phyloP scores from a whole-genome alignment of 2,888 invertebrate genomes.

The Hypomecis atomaria region DNA sequence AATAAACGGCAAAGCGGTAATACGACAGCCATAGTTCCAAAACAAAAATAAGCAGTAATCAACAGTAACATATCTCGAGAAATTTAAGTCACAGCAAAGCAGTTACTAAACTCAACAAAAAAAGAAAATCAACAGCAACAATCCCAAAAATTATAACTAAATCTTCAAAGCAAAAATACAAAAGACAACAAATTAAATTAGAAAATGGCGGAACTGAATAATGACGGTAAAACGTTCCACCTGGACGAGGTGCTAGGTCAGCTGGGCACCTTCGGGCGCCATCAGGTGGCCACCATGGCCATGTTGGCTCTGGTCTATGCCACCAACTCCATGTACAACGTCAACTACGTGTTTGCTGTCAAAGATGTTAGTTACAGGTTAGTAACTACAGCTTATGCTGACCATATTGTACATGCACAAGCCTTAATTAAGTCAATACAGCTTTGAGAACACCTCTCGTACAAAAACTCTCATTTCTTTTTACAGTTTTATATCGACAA shows the following conservation, averaged over 20 bases:
- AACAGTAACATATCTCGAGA: too few relatives aligned
- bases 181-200: background rate
- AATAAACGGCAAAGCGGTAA: too few relatives aligned
- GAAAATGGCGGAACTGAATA: constrained; percentile 43
- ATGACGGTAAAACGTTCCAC: constrained; percentile 54
- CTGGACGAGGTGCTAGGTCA: constrained; percentile 72
- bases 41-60: too few relatives aligned
- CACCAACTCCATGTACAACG: constrained; percentile 79
- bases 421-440: background rate
- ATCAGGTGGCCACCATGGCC: constrained; percentile 71
- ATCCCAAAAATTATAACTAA: background rate
- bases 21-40: too few relatives aligned
- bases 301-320: constrained; percentile 77
- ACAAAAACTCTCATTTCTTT: too few relatives aligned
- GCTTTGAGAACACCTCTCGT: background rate
- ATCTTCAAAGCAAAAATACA: background rate
- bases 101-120: background rate
- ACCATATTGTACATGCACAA: too few relatives aligned
- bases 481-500: too few relatives aligned
- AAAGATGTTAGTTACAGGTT: constrained; percentile 75
- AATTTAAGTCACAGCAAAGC: too few relatives aligned
- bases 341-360: constrained; percentile 77
- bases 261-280: constrained; percentile 78
- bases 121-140: background rate
- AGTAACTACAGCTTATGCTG: constrained; percentile 9